phyloP scores from a whole-genome alignment of 2,888 invertebrate species.

The Chymomyza procnemis region DNA sequence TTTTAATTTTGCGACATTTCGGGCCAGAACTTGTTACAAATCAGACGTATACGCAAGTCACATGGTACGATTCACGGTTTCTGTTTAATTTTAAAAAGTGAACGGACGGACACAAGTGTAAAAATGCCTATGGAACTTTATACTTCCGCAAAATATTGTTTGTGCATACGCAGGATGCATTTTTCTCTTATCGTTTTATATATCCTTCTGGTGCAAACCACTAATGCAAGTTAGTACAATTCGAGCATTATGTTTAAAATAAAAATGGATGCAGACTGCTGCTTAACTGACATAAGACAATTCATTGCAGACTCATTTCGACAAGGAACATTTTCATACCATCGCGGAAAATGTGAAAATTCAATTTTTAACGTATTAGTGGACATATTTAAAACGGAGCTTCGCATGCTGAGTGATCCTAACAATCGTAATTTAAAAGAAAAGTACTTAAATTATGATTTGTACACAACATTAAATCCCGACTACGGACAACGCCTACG shows the following conservation, averaged over 20 bases:
- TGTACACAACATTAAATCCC: slow-evolving; percentile 67
- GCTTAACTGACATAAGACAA: too few species aligned
- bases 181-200: not conserved
- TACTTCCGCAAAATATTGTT: slow-evolving; percentile 3
- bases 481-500: slow-evolving; percentile 53
- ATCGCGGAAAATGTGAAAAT: slow-evolving; percentile 63
- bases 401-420: slow-evolving; percentile 46
- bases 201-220: not conserved
- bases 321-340: slow-evolving; percentile 56
- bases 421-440: slow-evolving; percentile 36
- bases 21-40: slow-evolving; percentile 63
- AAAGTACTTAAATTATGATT: slow-evolving; percentile 63
- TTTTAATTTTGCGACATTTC: slow-evolving; percentile 67
- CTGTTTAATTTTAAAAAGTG: not conserved
- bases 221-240: not conserved
- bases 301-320: slow-evolving; percentile 9
- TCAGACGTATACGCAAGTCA: slow-evolving; percentile 43
- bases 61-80: not conserved
- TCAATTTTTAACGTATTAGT: slow-evolving; percentile 58
- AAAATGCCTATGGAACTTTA: not conserved
- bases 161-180: not conserved
- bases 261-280: too few species aligned
- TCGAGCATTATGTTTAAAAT: not conserved
- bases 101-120: not conserved
- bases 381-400: slow-evolving; percentile 52